Conservation (phyloP, 2,797 vertebrate genomes). For the Melanotaenia nigrans region DNA sequence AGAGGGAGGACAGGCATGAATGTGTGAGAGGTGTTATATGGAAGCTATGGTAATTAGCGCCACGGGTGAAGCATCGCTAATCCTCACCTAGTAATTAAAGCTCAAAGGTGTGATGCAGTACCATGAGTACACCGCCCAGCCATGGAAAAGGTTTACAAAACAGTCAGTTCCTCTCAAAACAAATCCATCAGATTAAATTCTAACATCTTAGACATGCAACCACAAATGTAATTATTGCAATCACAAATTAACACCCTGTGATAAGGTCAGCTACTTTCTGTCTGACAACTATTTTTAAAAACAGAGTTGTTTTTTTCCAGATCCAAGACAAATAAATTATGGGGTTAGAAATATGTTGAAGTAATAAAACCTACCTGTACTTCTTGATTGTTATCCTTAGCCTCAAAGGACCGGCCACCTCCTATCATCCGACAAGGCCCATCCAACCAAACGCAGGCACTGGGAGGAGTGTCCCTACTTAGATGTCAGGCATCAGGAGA, state of each 20-base stretch:
- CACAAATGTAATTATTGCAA: conserved; percentile 64
- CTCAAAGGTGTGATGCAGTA: conserved; percentile 77
- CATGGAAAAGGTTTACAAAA: conserved; percentile 63
- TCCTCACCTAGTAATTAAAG: conserved; percentile 84
- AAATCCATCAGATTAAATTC: conserved; percentile 63
- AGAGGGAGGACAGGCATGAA: conserved; percentile 62
- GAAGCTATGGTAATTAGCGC: conserved; percentile 82
- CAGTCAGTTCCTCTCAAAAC: conserved; percentile 73
- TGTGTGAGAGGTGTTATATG: conserved; percentile 76
- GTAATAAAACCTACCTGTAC: conserved; percentile 18
- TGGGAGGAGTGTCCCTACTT: conserved; percentile 88
- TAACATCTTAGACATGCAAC: conserved; percentile 54
- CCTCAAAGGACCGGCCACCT: conserved; percentile 92
- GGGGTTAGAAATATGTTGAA: conserved; percentile 3
- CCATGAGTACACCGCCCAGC: conserved; percentile 65
- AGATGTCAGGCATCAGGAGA: conserved; percentile 93
- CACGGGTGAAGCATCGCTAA: conserved; percentile 79
- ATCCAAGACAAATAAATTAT: conserved; percentile 42
- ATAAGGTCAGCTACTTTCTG: conserved; percentile 63
- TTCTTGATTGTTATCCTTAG: conserved; percentile 72
- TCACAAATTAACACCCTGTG: conserved; percentile 72
- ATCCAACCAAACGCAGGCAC: conserved; percentile 89
- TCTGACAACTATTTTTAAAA: conserved; percentile 27
- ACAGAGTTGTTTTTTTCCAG: conserved; percentile 22
- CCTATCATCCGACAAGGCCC: conserved; percentile 96